phyloP scores from a whole-genome alignment of 2,113 vertebrate genomes.

The Paracanthobrama guichenoti region DNA sequence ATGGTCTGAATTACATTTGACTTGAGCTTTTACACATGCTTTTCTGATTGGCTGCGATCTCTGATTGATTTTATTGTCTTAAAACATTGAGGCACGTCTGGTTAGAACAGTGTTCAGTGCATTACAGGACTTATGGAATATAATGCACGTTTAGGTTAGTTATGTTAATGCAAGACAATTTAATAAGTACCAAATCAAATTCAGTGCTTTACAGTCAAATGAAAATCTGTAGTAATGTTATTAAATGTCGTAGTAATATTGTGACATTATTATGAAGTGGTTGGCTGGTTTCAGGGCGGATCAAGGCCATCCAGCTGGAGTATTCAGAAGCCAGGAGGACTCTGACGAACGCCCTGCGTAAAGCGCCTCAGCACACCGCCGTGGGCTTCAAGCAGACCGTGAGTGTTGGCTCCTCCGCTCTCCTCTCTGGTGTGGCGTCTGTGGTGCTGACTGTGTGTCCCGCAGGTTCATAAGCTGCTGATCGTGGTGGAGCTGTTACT shows the following conservation, averaged over 20 bases:
- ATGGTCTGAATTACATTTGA: too few species aligned
- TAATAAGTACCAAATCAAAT: too few species aligned
- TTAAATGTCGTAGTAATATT: neutral
- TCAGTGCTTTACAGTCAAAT: neutral
- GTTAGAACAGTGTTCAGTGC: too few species aligned
- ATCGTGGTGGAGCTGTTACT: conserved; percentile 95
- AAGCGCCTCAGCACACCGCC: conserved; percentile 95
- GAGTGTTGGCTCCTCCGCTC: conserved; percentile 44
- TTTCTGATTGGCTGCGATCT: neutral
- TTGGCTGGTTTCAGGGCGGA: conserved; percentile 79
- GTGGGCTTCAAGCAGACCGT: conserved; percentile 99
- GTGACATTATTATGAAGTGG: too few species aligned
- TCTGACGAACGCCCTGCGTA: conserved; percentile 93
- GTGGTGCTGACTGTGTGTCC: neutral
- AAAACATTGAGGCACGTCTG: too few species aligned
- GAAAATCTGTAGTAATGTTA: neutral
- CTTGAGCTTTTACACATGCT: neutral
- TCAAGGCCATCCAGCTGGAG: conserved; percentile 97
- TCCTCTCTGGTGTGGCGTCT: neutral
- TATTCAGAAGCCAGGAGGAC: conserved; percentile 93
- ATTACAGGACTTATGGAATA: too few species aligned
- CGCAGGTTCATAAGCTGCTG: conserved; percentile 93
- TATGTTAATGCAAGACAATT: too few species aligned
- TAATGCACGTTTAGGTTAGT: too few species aligned
- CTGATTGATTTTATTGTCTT: too few species aligned